Percentiles rank a stretch among this genome's conserved stretches.
phyloP scores from a whole-genome alignment of 2,888 invertebrate genomes.

The Phyllotreta cruciferae region DNA sequence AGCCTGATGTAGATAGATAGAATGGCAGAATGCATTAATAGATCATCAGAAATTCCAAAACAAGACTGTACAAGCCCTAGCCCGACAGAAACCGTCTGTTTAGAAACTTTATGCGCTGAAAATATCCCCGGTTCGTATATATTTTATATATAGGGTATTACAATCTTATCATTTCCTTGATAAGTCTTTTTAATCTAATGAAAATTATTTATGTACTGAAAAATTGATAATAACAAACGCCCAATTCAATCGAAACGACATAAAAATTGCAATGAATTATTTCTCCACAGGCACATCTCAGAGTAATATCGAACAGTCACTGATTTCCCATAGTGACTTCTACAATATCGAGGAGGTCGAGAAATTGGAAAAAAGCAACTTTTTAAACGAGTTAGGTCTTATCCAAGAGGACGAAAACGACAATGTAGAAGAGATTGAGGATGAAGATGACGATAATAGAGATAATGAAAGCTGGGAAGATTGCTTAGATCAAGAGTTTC shows the following conservation, averaged over 20 bases:
- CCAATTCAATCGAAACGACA: no score
- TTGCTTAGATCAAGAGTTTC: constrained; percentile 45
- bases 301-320: constrained; percentile 43
- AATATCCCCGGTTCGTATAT: constrained; percentile 51
- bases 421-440: constrained; percentile 50
- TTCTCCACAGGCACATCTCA: constrained; percentile 52
- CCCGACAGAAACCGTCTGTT: constrained; percentile 58
- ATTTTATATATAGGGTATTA: constrained; percentile 6
- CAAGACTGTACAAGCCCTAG: constrained; percentile 59
- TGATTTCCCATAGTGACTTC: constrained; percentile 33
- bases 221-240: no score
- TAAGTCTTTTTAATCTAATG: no score
- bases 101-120: constrained; percentile 53
- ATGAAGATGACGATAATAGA: constrained; percentile 49
- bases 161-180: no score
- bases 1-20: constrained; percentile 48
- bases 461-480: constrained; percentile 54
- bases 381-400: constrained; percentile 55
- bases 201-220: no score
- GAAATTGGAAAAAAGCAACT: constrained; percentile 51
- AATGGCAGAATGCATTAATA: constrained; percentile 60
- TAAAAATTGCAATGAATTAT: no score
- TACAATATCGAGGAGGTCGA: constrained; percentile 40
- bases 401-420: constrained; percentile 53
- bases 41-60: constrained; percentile 54